Percentiles rank a stretch among this genome's conserved stretches.
Evolutionary conservation across 2,797 vertebrate genomes (phyloP).

Genomic region (Phataginus tricuspis): DNA sequence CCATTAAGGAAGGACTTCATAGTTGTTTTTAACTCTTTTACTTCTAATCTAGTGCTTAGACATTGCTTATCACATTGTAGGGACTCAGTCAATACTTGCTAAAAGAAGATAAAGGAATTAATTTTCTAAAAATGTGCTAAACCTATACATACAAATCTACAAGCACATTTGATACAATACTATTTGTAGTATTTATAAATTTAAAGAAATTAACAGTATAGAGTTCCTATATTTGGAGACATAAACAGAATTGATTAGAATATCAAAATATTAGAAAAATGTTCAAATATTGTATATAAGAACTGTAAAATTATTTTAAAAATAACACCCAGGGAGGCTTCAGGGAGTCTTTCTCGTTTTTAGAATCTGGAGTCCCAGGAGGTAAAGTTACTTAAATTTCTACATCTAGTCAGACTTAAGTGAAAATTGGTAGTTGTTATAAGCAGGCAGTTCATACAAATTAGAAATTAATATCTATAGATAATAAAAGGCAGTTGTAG

Average conservation of each 20-base stretch:
- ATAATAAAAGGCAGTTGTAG: neutral
- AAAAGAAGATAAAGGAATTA: neutral
- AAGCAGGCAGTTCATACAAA: neutral
- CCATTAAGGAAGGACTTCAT: neutral
- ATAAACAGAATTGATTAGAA: neutral
- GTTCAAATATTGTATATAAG: neutral
- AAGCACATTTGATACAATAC: neutral
- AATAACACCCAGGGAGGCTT: rapidly evolving
- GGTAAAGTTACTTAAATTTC: neutral
- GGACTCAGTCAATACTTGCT: neutral
- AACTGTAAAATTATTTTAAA: neutral
- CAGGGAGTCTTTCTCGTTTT: neutral
- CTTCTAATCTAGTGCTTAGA: neutral
- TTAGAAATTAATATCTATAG: neutral
- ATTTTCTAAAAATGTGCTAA: neutral
- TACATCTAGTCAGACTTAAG: neutral
- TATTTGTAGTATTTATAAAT: neutral
- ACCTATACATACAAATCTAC: neutral
- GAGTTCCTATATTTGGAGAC: neutral
- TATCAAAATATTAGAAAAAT: neutral
- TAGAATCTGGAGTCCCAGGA: neutral
- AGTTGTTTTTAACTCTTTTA: neutral
- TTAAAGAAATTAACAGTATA: neutral
- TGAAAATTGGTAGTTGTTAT: neutral
- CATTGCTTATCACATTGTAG: neutral